A percentile compares a stretch with the other conserved stretches of the same genome.
phyloP scores from a whole-genome alignment of 2,113 vertebrate genomes.

The Strix aluco region DNA sequence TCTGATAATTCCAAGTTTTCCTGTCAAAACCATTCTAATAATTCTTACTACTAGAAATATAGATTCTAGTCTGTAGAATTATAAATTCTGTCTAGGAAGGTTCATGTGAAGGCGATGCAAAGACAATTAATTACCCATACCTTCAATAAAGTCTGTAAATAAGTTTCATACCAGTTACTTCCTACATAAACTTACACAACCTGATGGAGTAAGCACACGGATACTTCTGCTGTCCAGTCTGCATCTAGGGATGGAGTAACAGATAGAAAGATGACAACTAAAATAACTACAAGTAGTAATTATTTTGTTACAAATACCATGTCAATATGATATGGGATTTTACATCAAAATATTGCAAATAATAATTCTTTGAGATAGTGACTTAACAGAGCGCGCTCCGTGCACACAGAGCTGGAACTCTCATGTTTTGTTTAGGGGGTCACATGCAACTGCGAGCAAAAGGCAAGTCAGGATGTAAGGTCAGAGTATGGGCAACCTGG shows the following conservation, averaged over 20 bases:
- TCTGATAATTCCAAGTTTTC: background rate
- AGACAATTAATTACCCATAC: conserved; percentile 16
- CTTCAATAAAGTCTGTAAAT: conserved; percentile 73
- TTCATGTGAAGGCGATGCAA: background rate
- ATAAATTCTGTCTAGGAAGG: background rate
- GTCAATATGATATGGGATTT: background rate
- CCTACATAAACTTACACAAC: conserved; percentile 76
- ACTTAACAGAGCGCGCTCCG: background rate
- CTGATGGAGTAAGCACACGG: conserved; percentile 61
- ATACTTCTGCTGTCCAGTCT: conserved; percentile 62
- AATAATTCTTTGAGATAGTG: background rate
- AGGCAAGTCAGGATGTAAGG: too few species aligned
- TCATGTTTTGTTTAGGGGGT: background rate
- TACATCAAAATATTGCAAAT: background rate
- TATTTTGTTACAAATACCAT: background rate
- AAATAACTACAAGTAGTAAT: background rate
- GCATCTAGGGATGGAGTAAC: conserved; percentile 20
- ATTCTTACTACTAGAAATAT: background rate
- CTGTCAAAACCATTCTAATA: background rate
- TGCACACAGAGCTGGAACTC: background rate
- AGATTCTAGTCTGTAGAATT: background rate
- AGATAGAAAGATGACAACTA: background rate
- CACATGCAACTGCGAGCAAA: background rate
- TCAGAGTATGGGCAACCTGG: background rate
- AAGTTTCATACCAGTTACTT: conserved; percentile 77